A percentile compares a stretch with the other conserved stretches of the same genome.
phyloP scores from a whole-genome alignment of 2,113 vertebrate genomes.

The Numida meleagris region DNA sequence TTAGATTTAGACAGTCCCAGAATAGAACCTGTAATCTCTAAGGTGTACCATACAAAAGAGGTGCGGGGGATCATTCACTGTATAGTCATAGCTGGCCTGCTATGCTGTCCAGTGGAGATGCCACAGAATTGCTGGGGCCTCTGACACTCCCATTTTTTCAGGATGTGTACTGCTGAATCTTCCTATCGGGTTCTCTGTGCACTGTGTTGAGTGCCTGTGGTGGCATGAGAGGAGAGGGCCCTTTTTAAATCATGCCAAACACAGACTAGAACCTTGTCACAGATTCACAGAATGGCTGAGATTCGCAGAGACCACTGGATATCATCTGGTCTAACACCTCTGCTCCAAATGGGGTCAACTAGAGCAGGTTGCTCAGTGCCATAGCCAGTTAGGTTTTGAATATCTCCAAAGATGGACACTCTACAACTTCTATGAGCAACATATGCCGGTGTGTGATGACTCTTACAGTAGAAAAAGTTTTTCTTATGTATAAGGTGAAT shows the following conservation, averaged over 20 bases:
- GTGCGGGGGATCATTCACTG: neutral
- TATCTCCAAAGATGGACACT: neutral
- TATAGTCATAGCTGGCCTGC: too few relatives aligned
- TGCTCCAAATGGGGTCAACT: neutral
- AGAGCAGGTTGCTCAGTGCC: neutral
- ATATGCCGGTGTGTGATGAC: neutral
- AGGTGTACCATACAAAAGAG: neutral
- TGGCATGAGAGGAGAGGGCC: neutral
- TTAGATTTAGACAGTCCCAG: neutral
- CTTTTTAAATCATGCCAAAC: neutral
- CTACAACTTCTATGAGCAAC: neutral
- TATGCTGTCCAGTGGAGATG: neutral
- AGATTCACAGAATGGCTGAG: neutral
- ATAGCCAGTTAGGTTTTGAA: neutral
- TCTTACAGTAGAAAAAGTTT: neutral
- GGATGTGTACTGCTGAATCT: neutral
- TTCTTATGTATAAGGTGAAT: neutral
- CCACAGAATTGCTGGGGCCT: neutral
- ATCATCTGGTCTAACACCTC: neutral
- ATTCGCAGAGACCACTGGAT: neutral
- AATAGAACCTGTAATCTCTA: neutral
- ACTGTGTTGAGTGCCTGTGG: neutral
- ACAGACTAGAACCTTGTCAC: neutral
- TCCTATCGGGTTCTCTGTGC: neutral
- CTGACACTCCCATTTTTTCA: neutral